Percentiles rank a stretch among this genome's conserved stretches.
Evolutionary conservation across 2,113 vertebrate species (phyloP).

Genomic region (Alces alces): DNA sequence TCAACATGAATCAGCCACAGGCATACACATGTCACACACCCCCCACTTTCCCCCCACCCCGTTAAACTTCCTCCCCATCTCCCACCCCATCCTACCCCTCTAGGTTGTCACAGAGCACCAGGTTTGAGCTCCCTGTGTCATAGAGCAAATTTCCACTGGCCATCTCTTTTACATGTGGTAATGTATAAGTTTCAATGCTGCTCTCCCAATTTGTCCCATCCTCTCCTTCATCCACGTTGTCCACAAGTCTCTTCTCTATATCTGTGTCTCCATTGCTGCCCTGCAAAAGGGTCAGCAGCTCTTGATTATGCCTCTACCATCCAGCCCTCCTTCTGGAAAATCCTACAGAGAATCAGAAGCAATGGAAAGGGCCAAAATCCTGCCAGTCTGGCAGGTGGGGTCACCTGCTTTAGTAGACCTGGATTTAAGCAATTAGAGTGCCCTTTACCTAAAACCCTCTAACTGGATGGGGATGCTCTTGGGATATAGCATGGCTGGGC

Average conservation of each 20-base stretch:
- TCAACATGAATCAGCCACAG: neutral
- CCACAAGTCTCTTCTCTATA: neutral
- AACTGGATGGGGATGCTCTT: neutral
- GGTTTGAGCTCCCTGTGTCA: neutral
- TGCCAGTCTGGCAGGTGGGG: neutral
- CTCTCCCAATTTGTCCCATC: neutral
- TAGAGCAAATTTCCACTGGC: neutral
- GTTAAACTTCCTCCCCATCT: neutral
- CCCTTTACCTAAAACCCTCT: neutral
- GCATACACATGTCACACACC: neutral
- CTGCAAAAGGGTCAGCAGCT: neutral
- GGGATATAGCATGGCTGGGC: neutral
- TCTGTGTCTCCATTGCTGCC: neutral
- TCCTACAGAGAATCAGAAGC: neutral
- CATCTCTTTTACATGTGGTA: neutral
- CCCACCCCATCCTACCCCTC: neutral
- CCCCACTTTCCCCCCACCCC: accelerated
- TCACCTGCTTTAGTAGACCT: neutral
- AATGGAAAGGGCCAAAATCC: neutral
- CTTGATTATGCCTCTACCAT: neutral
- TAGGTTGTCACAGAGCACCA: neutral
- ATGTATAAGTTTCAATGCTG: neutral
- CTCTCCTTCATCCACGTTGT: neutral
- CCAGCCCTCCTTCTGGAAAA: neutral
- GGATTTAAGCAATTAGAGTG: neutral